Base-by-base conservation (phyloP, 2,113 vertebrate species). In the Gallinago jamesoni region DNA sequence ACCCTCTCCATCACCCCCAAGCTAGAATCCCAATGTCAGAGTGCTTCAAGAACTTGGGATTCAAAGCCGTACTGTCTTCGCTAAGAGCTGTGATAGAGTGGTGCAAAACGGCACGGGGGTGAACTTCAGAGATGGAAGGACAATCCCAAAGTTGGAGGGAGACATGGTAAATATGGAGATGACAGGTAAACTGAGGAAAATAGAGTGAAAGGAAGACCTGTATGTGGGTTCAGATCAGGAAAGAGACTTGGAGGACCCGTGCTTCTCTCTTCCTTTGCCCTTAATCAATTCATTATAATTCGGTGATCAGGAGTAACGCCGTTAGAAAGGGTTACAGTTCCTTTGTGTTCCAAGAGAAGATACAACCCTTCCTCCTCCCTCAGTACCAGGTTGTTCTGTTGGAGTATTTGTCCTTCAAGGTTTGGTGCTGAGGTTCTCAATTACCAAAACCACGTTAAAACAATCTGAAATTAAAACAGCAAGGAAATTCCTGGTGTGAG, bases 1-100 rank as follows among this genome's bases (percentile, higher is more conserved):
- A 95, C 94, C 59, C 78, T 87, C 87, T 96, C 94, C 85, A 89
- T 94, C 93, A 95, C 92, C 96, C 96, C 84, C 93, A 90, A 97
- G 96, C 96, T 95, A 97, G 92, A 97, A 94, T 94, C 75, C 94
- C 89, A 90, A 27, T 96, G 94, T 95, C 96, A 94, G 84, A 96
- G 87, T 82, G 83, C 91, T 97, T 97, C 94, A 96, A 92, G 92
- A 97, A 81, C 60, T 94, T 87, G 14, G 1, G 74, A 87, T 89
- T 96, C 93, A 84, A 91, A 92, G 66, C 94, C 52, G 33, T 47
- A 31, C 93, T 89, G 87, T 84, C 82, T 95, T 82, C 53, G 73
- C 85, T 88, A 69, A 89, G 64, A 86, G 57, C 66, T 83, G 24
- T 35, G 69, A 74, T 41, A 55, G 50, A 79, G 48, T 80, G 66